A percentile compares a stretch with the other conserved stretches of the same genome.
Evolutionary conservation across 2,797 vertebrate species (phyloP).

Genomic region (Salmo trutta): DNA sequence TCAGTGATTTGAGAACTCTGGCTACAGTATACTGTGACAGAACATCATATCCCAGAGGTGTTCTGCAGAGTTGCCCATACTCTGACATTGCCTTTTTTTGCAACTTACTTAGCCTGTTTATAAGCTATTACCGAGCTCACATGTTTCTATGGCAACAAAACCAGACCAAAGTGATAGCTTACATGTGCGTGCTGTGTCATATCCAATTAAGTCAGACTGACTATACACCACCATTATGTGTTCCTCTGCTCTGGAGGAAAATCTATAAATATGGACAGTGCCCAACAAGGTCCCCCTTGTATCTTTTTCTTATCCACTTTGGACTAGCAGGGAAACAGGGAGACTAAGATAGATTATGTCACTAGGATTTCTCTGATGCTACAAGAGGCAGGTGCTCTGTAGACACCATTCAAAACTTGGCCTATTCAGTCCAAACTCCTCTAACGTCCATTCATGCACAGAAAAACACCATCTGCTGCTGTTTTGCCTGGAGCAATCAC

Average conservation of each 20-base stretch:
- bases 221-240: conserved; percentile 87
- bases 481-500: conserved; percentile 99
- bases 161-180: conserved; percentile 89
- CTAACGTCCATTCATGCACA: conserved; percentile 99
- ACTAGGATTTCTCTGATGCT: conserved; percentile 86
- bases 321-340: conserved; percentile 51
- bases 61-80: conserved; percentile 68
- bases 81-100: conserved; percentile 79
- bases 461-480: conserved; percentile 99
- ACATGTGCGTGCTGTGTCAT: conserved; percentile 93
- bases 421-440: conserved; percentile 98
- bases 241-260: conserved; percentile 84
- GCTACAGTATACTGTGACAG: conserved; percentile 68
- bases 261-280: conserved; percentile 95
- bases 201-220: conserved; percentile 97
- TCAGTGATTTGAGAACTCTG: conserved; percentile 64
- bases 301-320: conserved; percentile 64
- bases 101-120: conserved; percentile 84
- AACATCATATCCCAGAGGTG: conserved; percentile 71
- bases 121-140: conserved; percentile 78
- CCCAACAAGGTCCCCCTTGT: conserved; percentile 76
- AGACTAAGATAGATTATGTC: conserved; percentile 83
- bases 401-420: conserved; percentile 99
- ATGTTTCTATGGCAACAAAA: conserved; percentile 85
- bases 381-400: conserved; percentile 98